These are phyloP conservation scores for Halocaridina rubra DNA, from an alignment of 2,888 invertebrate species.

Conservation along the genomic window DNA sequence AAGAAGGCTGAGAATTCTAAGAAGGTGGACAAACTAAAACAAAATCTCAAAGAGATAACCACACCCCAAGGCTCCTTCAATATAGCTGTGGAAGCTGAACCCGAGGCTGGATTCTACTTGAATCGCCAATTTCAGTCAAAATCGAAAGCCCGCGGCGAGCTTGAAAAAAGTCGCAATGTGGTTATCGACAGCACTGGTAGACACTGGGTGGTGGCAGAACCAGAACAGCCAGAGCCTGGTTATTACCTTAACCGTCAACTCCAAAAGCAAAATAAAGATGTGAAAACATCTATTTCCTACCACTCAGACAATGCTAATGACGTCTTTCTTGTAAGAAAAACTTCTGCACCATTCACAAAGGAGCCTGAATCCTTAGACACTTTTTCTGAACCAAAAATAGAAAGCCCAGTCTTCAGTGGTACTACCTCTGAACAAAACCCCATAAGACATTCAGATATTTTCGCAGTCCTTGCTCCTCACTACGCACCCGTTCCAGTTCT, in stretches of 20 bases:
- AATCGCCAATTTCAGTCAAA: not conserved
- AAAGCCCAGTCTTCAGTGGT: not conserved
- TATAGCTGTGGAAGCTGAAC: not conserved
- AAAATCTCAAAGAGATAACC: too few relatives aligned
- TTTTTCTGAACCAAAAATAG: too few relatives aligned
- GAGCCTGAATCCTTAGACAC: not conserved
- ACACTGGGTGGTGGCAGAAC: not conserved
- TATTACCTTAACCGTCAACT: not conserved
- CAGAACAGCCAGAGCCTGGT: not conserved
- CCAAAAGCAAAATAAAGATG: not conserved
- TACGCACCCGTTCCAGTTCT: not conserved
- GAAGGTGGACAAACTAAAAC: too few relatives aligned
- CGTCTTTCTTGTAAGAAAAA: not conserved
- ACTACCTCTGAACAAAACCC: not conserved
- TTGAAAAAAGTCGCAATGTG: not conserved
- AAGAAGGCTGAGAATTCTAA: too few relatives aligned
- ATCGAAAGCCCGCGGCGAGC: not conserved
- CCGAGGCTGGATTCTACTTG: not conserved
- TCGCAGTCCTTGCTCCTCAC: not conserved
- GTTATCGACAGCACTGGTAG: not conserved
- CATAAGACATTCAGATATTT: not conserved
- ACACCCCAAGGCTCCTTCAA: not conserved
- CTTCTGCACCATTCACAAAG: not conserved
- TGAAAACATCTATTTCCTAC: not conserved
- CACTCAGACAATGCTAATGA: not conserved